These are phyloP conservation scores for Pseudocheirus occidentalis DNA, from an alignment of 2,797 vertebrate species.

Conservation along the genomic window DNA sequence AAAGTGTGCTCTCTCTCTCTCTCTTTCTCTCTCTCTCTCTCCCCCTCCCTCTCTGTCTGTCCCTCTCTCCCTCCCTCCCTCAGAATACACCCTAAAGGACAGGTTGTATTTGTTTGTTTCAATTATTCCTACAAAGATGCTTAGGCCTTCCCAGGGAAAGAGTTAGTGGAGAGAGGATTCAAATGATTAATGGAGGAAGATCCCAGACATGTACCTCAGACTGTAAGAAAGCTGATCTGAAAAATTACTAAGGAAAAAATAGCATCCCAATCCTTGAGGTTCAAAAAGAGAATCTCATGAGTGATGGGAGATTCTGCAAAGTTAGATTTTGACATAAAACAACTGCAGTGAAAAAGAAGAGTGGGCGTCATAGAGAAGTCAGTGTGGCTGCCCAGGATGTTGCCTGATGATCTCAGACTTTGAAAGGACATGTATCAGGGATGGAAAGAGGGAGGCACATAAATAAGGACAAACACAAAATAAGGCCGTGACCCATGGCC, in stretches of 20 bases:
- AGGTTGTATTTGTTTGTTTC: not conserved
- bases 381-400: not conserved
- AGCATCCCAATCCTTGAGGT: not conserved
- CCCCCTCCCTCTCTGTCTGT: not conserved
- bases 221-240: conserved; percentile 12
- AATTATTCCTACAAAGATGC: not conserved
- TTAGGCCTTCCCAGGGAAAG: not conserved
- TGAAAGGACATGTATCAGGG: not conserved
- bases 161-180: not conserved
- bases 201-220: not conserved
- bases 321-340: not conserved
- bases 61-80: not conserved
- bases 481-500: not conserved
- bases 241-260: not conserved
- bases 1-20: not conserved
- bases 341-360: not conserved
- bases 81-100: not conserved
- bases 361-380: not conserved
- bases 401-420: not conserved
- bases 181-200: not conserved
- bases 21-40: not conserved
- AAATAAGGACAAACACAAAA: conserved; percentile 4
- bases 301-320: not conserved
- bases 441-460: not conserved
- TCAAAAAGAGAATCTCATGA: not conserved